phyloP scores from a whole-genome alignment of 2,888 invertebrate species.

The Drosophila robusta region DNA sequence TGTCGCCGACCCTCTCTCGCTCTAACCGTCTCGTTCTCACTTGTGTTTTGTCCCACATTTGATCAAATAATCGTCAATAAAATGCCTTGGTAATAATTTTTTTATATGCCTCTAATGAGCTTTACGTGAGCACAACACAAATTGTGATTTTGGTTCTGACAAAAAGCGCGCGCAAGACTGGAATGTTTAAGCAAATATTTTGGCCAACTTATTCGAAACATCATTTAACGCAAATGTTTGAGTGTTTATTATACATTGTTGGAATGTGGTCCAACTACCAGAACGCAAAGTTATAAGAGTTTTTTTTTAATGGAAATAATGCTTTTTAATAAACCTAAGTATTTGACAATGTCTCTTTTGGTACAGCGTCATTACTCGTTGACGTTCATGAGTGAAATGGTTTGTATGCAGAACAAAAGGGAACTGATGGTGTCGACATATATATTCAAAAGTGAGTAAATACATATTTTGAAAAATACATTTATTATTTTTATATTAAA shows the following conservation, averaged over 20 bases:
- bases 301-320: too few species aligned
- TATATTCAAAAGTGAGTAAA: too few species aligned
- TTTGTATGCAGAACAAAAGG: too few species aligned
- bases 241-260: neutral
- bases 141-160: constrained; percentile 65
- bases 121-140: constrained; percentile 69
- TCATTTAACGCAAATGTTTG: neutral
- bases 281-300: too few species aligned
- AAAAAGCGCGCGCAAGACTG: constrained; percentile 11
- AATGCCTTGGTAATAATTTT: constrained; percentile 73
- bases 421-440: too few species aligned
- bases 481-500: too few species aligned
- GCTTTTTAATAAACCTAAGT: too few species aligned
- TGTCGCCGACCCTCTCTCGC: neutral
- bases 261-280: too few species aligned
- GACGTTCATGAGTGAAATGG: too few species aligned
- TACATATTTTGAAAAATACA: too few species aligned
- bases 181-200: neutral
- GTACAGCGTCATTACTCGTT: too few species aligned
- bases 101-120: constrained; percentile 72
- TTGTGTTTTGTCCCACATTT: constrained; percentile 52
- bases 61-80: constrained; percentile 78
- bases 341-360: too few species aligned
- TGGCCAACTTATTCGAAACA: neutral
- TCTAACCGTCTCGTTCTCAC: neutral